phyloP scores from a whole-genome alignment of 2,113 vertebrate species.

The Serilophus lunatus region DNA sequence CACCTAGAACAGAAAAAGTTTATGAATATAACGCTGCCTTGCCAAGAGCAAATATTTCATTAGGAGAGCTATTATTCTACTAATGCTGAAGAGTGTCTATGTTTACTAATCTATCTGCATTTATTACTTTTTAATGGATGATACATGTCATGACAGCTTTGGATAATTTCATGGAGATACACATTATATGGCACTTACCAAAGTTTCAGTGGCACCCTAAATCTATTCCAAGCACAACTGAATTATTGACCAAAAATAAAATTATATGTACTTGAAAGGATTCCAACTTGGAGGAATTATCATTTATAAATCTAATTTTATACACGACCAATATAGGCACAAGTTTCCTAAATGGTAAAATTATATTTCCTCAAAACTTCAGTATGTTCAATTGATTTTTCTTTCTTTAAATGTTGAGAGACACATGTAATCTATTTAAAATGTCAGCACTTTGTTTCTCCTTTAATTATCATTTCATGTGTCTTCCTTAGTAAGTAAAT shows the following conservation, averaged over 20 bases:
- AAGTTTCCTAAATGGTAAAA: slow-evolving; percentile 30
- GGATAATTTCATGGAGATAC: slow-evolving; percentile 70
- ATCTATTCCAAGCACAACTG: slow-evolving; percentile 32
- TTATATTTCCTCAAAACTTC: slow-evolving; percentile 26
- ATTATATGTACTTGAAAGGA: slow-evolving; percentile 16
- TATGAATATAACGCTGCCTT: slow-evolving; percentile 74
- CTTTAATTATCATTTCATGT: slow-evolving; percentile 48
- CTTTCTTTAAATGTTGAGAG: background rate
- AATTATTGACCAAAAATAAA: slow-evolving; percentile 55
- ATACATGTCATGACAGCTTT: slow-evolving; percentile 67
- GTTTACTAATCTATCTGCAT: slow-evolving; percentile 3
- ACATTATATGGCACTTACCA: slow-evolving; percentile 42
- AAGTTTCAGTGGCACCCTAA: background rate
- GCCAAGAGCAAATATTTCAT: slow-evolving; percentile 67
- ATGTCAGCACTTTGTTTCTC: slow-evolving; percentile 35
- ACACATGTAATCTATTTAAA: slow-evolving; percentile 6
- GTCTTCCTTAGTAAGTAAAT: slow-evolving; percentile 27
- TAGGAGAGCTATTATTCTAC: background rate
- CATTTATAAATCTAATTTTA: slow-evolving; percentile 55
- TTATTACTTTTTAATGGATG: slow-evolving; percentile 74
- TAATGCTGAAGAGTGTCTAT: background rate
- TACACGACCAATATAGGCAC: slow-evolving; percentile 29
- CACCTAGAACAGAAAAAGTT: background rate
- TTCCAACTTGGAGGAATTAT: slow-evolving; percentile 42
- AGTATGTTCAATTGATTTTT: slow-evolving; percentile 20